Evolutionary conservation across 2,888 invertebrate species (phyloP), one percentile per base, ranked within the genome.

Genomic region (Teleogryllus oceanicus): DNA sequence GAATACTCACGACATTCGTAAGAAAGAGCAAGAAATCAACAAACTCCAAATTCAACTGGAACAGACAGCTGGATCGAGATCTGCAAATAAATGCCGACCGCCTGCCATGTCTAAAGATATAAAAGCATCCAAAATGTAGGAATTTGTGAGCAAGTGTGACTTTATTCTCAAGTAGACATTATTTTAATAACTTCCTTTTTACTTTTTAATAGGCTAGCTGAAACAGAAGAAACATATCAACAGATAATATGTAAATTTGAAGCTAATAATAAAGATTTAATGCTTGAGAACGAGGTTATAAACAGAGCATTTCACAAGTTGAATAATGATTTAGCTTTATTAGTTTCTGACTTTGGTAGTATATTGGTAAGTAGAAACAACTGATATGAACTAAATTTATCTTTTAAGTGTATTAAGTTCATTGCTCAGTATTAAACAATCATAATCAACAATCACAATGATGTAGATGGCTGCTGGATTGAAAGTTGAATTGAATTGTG

Each of bases 261-360:
- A n/a, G 62, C 62, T 62, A 62, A n/a, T n/a, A 62, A 62, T 62
- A 62, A 62, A 12, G 62, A n/a, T n/a, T 62, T 62, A n/a, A 62
- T 62, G 62, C 62, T 62, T 62, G 62, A 62, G n/a, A 62, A 62
- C 11, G 62, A 62, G n/a, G 62, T 62, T 12, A 12, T 62, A 13
- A 13, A 62, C n/a, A 62, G n/a, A 62, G 13, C 62, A 18, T 62
- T 62, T 13, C 62, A 11, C 62, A 62, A 62, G 62, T 62, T 62
- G 13, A 62, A 62, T 62, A n/a, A n/a, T 5, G 62, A 62, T 62
- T 62, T 62, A 62, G 13, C 62, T 5, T 62, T n/a, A 62, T 62
- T 62, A 62, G 62, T 62, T n/a, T 18, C 13, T 18, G 4, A 18
- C 16, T 62, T 13, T 62, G 62, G 62, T 62, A n/a, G n/a, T 13